Evolutionary conservation across 1,140 invertebrate genomes (phyloP), one percentile per base, ranked within the genome.

Genomic region (Drosophila nasuta): DNA sequence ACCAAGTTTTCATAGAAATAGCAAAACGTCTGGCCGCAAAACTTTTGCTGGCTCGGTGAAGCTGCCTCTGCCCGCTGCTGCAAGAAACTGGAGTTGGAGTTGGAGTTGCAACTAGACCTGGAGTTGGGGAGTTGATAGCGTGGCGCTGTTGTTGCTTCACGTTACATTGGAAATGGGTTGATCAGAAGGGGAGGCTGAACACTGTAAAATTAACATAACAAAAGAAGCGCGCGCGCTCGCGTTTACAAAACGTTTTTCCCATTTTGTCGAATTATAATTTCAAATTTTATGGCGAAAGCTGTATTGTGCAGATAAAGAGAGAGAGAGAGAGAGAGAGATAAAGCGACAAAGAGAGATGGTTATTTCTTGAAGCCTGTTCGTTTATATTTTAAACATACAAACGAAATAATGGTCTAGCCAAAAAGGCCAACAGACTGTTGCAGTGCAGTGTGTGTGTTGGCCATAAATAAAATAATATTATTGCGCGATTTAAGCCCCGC

Each of bases 341-440:
- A 11, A 8, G 25, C n/a, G 57, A 3, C 2, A 30, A 17, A 52
- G 49, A 52, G 48, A 52, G 35, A 25, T 20, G 64, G 28, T 3
- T 46, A 60, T 76, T 88, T 88, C 88, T 91, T 91, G 65, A 46
- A 85, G 85, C 89, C 89, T 91, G 89, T 89, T 91, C 89, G 70
- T 81, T 91, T 91, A 91, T 91, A 88, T 91, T 91, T 91, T 88
- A 91, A 89, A 80, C 89, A 88, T 82, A 88, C 88, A 91, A 91
- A 85, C 80, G 77, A 80, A 79, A 82, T 62, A 68, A 74, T 72
- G 66, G 63, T 67, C 68, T 66, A 79, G 68, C 64, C 35, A 10
- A 79, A 67, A 58, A 54, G 41, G 58, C 79, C 28, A 69, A 58
- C 8, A 60, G 38, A 45, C 45, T 45, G 1, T 17, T 45, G 30